Evolutionary conservation across 2,888 invertebrate genomes (phyloP).

Genomic region (Nomada fucata): DNA sequence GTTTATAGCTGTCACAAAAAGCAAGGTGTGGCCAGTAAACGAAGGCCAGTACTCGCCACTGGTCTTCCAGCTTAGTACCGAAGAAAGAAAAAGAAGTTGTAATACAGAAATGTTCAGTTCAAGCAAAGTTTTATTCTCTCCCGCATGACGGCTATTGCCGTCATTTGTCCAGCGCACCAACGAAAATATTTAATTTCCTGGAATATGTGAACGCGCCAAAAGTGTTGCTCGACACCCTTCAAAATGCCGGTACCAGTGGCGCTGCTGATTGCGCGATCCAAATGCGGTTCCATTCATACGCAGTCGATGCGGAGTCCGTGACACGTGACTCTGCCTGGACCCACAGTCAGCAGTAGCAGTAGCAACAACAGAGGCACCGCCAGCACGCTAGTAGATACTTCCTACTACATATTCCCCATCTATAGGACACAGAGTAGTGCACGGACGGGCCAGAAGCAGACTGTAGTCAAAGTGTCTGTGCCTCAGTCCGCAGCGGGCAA

Average conservation of each 20-base stretch:
- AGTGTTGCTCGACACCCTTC: background rate
- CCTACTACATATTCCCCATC: slow-evolving; percentile 36
- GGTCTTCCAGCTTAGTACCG: no score
- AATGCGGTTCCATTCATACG: slow-evolving; percentile 44
- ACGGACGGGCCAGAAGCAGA: slow-evolving; percentile 4
- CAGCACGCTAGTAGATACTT: slow-evolving; percentile 28
- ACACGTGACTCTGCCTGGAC: slow-evolving; percentile 46
- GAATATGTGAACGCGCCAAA: background rate
- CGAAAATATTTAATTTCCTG: no score
- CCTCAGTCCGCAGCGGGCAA: slow-evolving; percentile 58
- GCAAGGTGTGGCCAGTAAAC: no score
- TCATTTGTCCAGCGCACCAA: no score
- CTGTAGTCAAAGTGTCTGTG: slow-evolving; percentile 63
- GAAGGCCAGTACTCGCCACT: no score
- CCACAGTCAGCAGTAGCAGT: slow-evolving; percentile 14
- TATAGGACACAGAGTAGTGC: slow-evolving; percentile 6
- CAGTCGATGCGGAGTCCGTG: background rate
- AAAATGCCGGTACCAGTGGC: background rate
- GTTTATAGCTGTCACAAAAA: no score
- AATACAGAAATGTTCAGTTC: no score
- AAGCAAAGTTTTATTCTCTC: no score
- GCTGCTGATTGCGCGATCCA: background rate
- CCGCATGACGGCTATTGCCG: no score
- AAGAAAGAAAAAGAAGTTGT: no score
- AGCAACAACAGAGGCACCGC: background rate